Evolutionary conservation across 2,888 invertebrate species (phyloP), one percentile per base, ranked within the genome.

Genomic region (Drosophila nr. fundita): DNA sequence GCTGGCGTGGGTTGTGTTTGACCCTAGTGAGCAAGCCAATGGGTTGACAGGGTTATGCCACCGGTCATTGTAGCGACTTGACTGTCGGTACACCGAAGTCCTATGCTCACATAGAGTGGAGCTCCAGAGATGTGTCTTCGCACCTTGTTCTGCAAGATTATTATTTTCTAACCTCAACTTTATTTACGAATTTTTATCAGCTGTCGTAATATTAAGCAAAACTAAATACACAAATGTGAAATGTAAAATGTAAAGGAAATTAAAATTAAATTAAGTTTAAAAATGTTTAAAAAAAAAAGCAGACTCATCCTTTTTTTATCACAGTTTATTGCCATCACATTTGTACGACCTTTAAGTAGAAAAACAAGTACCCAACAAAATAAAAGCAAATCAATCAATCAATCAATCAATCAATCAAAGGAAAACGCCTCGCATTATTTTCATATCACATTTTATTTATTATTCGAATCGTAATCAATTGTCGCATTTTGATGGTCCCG

Each of bases 361-460:
- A 21, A 2, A 45, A 2, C 4, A 21, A 13, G 5, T 10, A 18
- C 4, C 8, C 4, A 8, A 3, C 8, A 18, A 38, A 38, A 18
- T 38, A 38, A 38, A 18, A 34, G 4, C 6, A 42, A 21, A 3
- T 3, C n/a, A n/a, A n/a, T n/a, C n/a, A n/a, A n/a, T n/a, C n/a
- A n/a, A n/a, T n/a, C n/a, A n/a, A n/a, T n/a, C n/a, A n/a, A n/a
- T n/a, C n/a, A n/a, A n/a, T n/a, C n/a, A n/a, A n/a, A 4, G 21
- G 21, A n/a, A 30, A 45, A n/a, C 3, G n/a, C 27, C 2, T 38
- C 2, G 15, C 15, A 50, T 59, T 68, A 40, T 62, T 76, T 76
- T 76, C 59, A 81, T 81, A 83, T 87, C 83, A 82, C 87, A 84
- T 82, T 71, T 73, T 54, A 55, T 55, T 75, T 68, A 69, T 81